These are phyloP conservation scores for Corythornis leucogaster DNA, from an alignment of 2,797 vertebrate genomes.

Conservation along the genomic window DNA sequence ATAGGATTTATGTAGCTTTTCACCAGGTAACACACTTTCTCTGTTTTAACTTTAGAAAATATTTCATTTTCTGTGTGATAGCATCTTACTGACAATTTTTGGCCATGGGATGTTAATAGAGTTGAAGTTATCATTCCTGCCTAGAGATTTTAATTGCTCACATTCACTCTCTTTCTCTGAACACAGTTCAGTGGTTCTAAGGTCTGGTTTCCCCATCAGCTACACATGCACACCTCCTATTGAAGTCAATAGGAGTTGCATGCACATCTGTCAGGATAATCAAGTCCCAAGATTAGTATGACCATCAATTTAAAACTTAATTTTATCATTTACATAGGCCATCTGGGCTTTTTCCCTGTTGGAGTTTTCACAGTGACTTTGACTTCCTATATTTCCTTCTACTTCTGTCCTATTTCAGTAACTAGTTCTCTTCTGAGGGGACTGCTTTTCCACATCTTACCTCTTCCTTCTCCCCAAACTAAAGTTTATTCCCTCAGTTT, in stretches of 20 bases:
- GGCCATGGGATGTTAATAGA: not conserved
- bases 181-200: not conserved
- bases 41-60: not conserved
- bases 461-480: not conserved
- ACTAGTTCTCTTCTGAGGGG: not conserved
- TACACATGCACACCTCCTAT: not conserved
- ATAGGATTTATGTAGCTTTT: not conserved
- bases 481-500: not conserved
- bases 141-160: not conserved
- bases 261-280: conserved; percentile 63
- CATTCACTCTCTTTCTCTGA: not conserved
- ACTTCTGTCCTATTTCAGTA: not conserved
- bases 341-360: conserved; percentile 46
- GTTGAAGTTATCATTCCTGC: not conserved
- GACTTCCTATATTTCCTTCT: not conserved
- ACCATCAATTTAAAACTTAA: conserved; percentile 60
- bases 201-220: not conserved
- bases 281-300: conserved; percentile 56
- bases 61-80: not conserved
- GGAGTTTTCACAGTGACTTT: conserved; percentile 24
- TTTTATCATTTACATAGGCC: conserved; percentile 56
- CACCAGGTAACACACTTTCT: not conserved
- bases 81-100: rapidly evolving
- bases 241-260: conserved; percentile 22
- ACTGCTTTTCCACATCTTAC: not conserved